Conservation (phyloP, 2,113 vertebrate species). For the Stomatorhinus ivindoensis region DNA sequence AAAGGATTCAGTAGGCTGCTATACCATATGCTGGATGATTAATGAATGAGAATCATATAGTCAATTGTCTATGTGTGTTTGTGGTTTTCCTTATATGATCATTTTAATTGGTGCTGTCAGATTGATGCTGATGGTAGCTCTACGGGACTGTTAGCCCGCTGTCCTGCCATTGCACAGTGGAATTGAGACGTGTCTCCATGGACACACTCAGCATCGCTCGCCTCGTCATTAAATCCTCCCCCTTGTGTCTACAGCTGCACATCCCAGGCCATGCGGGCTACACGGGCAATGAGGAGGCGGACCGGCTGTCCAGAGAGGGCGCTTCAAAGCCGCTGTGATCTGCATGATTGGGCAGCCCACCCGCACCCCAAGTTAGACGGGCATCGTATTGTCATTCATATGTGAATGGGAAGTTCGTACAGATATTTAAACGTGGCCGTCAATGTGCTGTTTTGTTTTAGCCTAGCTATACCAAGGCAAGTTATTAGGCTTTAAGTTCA, state of each 20-base stretch:
- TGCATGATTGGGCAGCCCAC: too few relatives aligned
- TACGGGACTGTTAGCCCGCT: background rate
- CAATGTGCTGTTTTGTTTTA: background rate
- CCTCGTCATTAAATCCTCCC: background rate
- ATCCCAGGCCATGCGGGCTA: conserved; percentile 86
- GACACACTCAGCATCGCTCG: background rate
- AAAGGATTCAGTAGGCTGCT: background rate
- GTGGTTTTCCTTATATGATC: background rate
- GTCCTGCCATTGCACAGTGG: background rate
- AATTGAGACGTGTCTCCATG: background rate
- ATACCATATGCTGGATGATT: background rate
- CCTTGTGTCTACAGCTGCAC: conserved; percentile 66
- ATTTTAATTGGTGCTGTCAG: background rate
- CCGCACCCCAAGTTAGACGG: background rate
- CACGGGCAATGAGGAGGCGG: conserved; percentile 84
- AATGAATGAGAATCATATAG: background rate
- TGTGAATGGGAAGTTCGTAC: background rate
- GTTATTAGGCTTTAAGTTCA: background rate
- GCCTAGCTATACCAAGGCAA: background rate
- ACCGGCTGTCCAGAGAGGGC: conserved; percentile 80
- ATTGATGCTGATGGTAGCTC: background rate
- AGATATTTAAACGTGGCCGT: background rate
- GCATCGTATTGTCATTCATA: background rate
- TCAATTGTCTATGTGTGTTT: background rate
- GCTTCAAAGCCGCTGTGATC: conserved; percentile 49